Conservation (phyloP, 2,113 vertebrate species). For the Caranx ignobilis region DNA sequence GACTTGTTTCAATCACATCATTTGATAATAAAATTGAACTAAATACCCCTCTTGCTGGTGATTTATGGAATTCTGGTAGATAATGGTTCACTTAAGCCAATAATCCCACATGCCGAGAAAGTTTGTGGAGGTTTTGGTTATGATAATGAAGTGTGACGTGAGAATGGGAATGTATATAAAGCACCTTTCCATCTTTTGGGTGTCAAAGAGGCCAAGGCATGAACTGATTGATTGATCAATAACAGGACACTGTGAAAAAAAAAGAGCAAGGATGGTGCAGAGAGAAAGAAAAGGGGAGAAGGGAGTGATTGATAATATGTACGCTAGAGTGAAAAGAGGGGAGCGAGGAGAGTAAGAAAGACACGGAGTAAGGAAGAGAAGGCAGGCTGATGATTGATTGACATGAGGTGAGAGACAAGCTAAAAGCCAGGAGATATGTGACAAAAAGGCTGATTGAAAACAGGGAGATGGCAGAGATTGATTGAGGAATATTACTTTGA, state of each 20-base stretch:
- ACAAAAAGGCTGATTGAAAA: conserved; percentile 39
- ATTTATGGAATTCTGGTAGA: no score
- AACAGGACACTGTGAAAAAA: conserved; percentile 24
- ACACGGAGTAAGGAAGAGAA: conserved; percentile 29
- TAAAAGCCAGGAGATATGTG: conserved; percentile 59
- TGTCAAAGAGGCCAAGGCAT: conserved; percentile 33
- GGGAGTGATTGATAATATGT: conserved; percentile 55
- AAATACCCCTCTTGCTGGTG: no score
- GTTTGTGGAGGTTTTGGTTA: not conserved
- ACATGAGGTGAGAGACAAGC: conserved; percentile 47
- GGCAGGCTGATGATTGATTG: conserved; percentile 63
- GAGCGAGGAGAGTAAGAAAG: conserved; percentile 14
- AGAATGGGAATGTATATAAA: conserved; percentile 8
- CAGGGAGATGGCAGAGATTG: conserved; percentile 44
- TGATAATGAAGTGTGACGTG: not conserved
- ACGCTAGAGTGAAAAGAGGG: conserved; percentile 30
- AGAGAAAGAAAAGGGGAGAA: conserved; percentile 76
- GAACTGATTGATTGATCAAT: conserved; percentile 63
- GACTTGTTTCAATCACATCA: no score
- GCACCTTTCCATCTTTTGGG: conserved; percentile 41
- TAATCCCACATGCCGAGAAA: not conserved
- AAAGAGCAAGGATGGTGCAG: not conserved
- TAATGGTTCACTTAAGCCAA: no score
- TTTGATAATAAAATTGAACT: no score
- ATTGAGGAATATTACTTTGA: conserved; percentile 49